Conservation (phyloP, 2,888 invertebrate genomes). For the Cheilosia vernalis region DNA sequence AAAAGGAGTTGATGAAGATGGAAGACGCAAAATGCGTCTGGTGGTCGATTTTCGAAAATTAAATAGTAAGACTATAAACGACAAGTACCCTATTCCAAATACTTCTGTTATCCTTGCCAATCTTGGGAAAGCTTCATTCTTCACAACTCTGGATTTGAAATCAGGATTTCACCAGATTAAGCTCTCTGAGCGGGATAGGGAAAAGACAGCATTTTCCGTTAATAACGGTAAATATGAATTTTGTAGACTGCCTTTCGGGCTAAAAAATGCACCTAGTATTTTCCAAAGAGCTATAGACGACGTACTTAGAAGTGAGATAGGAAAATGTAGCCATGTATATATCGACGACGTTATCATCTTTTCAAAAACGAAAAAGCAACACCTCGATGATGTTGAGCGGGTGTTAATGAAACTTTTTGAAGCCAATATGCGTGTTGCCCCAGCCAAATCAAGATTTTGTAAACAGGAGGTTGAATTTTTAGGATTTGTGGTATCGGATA, state of each 20-base stretch:
- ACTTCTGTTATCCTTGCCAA: too few species aligned
- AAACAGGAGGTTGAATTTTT: background rate
- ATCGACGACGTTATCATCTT: constrained; percentile 45
- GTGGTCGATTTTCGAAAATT: too few species aligned
- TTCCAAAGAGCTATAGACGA: constrained; percentile 23
- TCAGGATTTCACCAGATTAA: constrained; percentile 68
- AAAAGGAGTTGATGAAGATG: too few species aligned
- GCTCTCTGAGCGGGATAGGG: constrained; percentile 45
- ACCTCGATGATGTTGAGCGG: constrained; percentile 31
- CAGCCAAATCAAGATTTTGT: constrained; percentile 26
- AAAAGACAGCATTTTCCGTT: constrained; percentile 49
- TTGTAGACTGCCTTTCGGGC: constrained; percentile 25
- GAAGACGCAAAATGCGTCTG: too few species aligned
- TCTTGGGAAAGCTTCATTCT: constrained; percentile 42
- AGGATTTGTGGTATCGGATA: too few species aligned
- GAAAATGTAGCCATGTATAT: constrained; percentile 14
- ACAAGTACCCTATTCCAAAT: too few species aligned
- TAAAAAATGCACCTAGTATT: constrained; percentile 29
- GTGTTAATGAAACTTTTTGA: constrained; percentile 36
- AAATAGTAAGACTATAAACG: too few species aligned
- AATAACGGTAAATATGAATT: constrained; percentile 43
- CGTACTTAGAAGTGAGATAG: background rate
- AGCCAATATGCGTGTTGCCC: background rate
- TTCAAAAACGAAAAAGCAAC: constrained; percentile 33
- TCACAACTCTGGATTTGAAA: constrained; percentile 39